phyloP scores from a whole-genome alignment of 1,140 invertebrate genomes.

The Holotrichia oblita region DNA sequence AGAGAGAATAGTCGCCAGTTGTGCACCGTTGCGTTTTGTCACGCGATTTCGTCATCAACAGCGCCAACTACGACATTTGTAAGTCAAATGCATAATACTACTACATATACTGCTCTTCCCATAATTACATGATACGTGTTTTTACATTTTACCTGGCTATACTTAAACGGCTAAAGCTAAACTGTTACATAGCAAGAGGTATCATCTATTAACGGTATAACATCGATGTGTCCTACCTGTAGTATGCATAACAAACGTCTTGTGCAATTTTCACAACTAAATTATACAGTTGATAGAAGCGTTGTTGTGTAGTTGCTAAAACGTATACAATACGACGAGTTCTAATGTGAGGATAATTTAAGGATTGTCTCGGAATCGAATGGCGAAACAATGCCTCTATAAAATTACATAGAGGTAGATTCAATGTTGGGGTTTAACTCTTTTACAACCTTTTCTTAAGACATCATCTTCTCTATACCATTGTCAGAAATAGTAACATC shows the following conservation, averaged over 20 bases:
- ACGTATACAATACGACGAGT: not conserved
- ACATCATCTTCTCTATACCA: no score
- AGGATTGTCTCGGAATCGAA: no score
- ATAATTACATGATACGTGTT: not conserved
- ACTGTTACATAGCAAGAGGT: not conserved
- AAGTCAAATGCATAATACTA: not conserved
- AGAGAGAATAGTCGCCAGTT: conserved; percentile 4
- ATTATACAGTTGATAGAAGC: not conserved
- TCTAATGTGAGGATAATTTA: no score
- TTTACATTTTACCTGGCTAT: not conserved
- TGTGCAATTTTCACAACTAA: not conserved
- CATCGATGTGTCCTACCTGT: not conserved
- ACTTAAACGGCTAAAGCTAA: not conserved
- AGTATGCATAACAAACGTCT: no score
- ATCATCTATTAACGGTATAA: not conserved
- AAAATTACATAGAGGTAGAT: no score
- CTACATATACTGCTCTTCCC: not conserved
- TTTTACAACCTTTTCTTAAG: no score
- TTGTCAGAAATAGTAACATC: no score
- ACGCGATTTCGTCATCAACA: conserved; percentile 16
- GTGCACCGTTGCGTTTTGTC: not conserved
- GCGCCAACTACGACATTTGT: not conserved
- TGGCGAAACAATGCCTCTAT: no score
- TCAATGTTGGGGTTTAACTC: no score
- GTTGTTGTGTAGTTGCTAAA: not conserved